These are phyloP conservation scores for Catostylus mosaicus DNA, from an alignment of 30 jellyfish, hydroid and myxozoan genomes.

Conservation along the genomic window DNA sequence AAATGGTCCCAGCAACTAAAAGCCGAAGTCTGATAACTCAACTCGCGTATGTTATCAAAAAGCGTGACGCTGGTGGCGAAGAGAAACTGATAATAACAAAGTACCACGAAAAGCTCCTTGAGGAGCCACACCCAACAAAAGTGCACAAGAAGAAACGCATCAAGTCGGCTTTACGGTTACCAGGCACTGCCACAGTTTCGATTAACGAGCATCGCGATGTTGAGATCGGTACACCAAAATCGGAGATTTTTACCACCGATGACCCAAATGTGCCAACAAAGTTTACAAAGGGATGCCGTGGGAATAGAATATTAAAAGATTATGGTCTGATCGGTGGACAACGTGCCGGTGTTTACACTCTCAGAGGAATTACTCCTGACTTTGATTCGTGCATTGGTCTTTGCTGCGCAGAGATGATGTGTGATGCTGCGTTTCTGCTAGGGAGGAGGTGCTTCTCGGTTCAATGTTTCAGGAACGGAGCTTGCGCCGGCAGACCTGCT, in stretches of 20 bases:
- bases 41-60: constrained; percentile 95
- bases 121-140: constrained; percentile 46
- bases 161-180: not conserved
- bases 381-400: constrained; percentile 84
- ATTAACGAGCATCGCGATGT: constrained; percentile 26
- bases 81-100: constrained; percentile 64
- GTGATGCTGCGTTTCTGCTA: constrained; percentile 97
- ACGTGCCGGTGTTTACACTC: constrained; percentile 94
- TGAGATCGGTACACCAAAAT: constrained; percentile 73
- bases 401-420: constrained; percentile 93
- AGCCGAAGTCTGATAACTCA: constrained; percentile 64
- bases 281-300: constrained; percentile 80
- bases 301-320: constrained; percentile 62
- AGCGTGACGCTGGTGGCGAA: constrained; percentile 54
- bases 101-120: constrained; percentile 71
- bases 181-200: not conserved
- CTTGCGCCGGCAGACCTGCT: constrained; percentile 91
- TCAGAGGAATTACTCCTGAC: constrained; percentile 94
- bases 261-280: constrained; percentile 92
- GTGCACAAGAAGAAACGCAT: constrained; percentile 17
- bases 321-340: constrained; percentile 94
- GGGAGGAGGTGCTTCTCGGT: constrained; percentile 96
- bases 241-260: constrained; percentile 64
- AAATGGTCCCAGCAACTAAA: constrained; percentile 81
- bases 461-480: constrained; percentile 92